Evolutionary conservation across 2,888 invertebrate genomes (phyloP), one percentile per base, ranked within the genome.

Genomic region (Mythimna albipuncta): DNA sequence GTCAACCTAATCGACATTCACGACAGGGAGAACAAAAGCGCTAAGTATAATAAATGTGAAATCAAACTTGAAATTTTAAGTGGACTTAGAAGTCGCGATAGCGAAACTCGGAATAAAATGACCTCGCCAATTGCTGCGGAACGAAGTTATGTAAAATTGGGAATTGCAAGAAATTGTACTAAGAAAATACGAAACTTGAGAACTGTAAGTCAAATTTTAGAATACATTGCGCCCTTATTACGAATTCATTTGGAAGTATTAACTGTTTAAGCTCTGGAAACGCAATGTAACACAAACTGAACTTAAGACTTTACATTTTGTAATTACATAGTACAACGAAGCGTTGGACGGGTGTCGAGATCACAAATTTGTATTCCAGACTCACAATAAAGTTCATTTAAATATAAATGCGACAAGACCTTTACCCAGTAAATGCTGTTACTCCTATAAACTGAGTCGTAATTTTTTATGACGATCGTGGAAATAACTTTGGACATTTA

Each of bases 351-450:
- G 89, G 90, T 92, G 92, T 92, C 83, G 91, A 90, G 92, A 92
- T 93, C 93, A 90, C 93, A 93, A 94, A 94, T 94, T 94, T 93
- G 94, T 94, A 94, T 94, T 94, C 94, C 92, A 89, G 89, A 84
- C 92, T 93, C 94, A 93, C 92, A 94, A 94, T 94, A 92, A 93
- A 93, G 91, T 93, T 94, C 91, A 94, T 94, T 94, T 94, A 94
- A 94, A 94, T 94, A 94, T 94, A 94, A 94, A 94, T 93, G 93
- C 92, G 93, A 93, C 93, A 93, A 92, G 93, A 92, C 92, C 93
- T 92, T 91, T 91, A 89, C 89, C 91, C 90, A 88, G 93, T 92
- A 91, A 93, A 92, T 89, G 93, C 86, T 93, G 92, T 91, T 91
- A 90, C 89, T 92, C 86, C 90, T 89, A 91, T 92, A 91, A 92